Evolutionary conservation across 2,888 invertebrate genomes (phyloP).

Genomic region (Fragum sueziense): DNA sequence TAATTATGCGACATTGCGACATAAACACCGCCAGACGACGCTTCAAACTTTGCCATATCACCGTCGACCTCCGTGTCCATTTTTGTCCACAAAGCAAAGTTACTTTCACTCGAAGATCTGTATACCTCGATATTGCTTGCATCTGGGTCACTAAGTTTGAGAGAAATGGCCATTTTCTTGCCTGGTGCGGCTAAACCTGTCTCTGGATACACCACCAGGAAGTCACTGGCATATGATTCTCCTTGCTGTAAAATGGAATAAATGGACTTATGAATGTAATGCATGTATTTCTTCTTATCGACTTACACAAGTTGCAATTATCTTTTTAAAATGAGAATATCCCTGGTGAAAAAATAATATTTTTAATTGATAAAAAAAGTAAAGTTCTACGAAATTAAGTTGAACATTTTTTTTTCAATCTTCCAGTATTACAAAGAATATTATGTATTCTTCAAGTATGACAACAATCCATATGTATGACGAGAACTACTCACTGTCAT

Average conservation of each 20-base stretch:
- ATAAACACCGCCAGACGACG: slow-evolving; percentile 75
- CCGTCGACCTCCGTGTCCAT: slow-evolving; percentile 67
- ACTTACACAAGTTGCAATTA: too few relatives aligned
- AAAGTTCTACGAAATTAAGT: too few relatives aligned
- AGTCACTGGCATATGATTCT: slow-evolving; percentile 76
- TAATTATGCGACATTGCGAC: slow-evolving; percentile 70
- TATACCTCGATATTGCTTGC: slow-evolving; percentile 67
- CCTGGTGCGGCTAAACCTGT: slow-evolving; percentile 61
- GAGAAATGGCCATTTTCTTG: slow-evolving; percentile 60
- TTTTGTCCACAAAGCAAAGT: slow-evolving; percentile 73
- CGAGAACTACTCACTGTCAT: slow-evolving; percentile 31
- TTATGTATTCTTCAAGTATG: too few relatives aligned
- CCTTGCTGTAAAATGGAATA: slow-evolving; percentile 67
- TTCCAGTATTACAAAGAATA: too few relatives aligned
- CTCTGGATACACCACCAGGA: slow-evolving; percentile 73
- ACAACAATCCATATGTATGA: too few relatives aligned
- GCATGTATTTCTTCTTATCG: too few relatives aligned
- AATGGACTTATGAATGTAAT: too few relatives aligned
- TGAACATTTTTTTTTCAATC: too few relatives aligned
- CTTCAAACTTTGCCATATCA: slow-evolving; percentile 67
- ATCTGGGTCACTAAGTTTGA: slow-evolving; percentile 61
- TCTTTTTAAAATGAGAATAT: too few relatives aligned
- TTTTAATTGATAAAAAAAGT: too few relatives aligned
- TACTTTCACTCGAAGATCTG: slow-evolving; percentile 59
- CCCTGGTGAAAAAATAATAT: too few relatives aligned